These are phyloP conservation scores for Atta colombica DNA, from an alignment of 1,140 invertebrate species.

Conservation along the genomic window DNA sequence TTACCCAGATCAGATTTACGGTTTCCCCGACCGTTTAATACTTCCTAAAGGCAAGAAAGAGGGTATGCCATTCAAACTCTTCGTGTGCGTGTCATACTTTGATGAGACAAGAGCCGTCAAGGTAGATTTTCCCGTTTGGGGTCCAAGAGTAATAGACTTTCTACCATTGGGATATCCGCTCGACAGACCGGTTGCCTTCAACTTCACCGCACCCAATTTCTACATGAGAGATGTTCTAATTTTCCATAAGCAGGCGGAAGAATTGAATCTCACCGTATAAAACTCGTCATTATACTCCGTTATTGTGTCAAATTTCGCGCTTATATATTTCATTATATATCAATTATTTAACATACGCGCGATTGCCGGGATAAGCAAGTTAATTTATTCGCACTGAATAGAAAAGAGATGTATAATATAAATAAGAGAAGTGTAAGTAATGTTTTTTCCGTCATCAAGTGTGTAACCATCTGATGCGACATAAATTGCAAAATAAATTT, in stretches of 20 bases:
- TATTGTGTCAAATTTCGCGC: background rate
- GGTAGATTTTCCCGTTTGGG: slow-evolving; percentile 73
- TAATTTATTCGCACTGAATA: background rate
- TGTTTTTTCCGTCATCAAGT: background rate
- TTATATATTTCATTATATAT: slow-evolving; percentile 7
- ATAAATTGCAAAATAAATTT: slow-evolving; percentile 34
- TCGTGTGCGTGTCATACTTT: slow-evolving; percentile 87
- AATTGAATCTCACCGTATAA: slow-evolving; percentile 77
- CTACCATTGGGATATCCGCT: slow-evolving; percentile 86
- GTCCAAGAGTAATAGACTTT: slow-evolving; percentile 72
- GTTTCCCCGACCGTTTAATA: slow-evolving; percentile 88
- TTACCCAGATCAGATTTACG: slow-evolving; percentile 84
- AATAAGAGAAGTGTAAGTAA: slow-evolving; percentile 25
- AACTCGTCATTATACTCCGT: slow-evolving; percentile 65
- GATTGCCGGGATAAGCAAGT: background rate
- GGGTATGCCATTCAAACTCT: slow-evolving; percentile 88
- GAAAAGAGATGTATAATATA: background rate
- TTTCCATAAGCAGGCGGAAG: slow-evolving; percentile 86
- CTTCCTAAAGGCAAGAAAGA: slow-evolving; percentile 88
- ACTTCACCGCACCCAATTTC: slow-evolving; percentile 88
- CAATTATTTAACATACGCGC: background rate
- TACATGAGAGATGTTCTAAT: slow-evolving; percentile 88
- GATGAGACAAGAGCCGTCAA: slow-evolving; percentile 72
- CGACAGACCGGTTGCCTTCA: slow-evolving; percentile 86
- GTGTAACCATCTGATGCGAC: background rate